Conservation (phyloP, 2,888 invertebrate species). For the Ochlodes sylvanus region DNA sequence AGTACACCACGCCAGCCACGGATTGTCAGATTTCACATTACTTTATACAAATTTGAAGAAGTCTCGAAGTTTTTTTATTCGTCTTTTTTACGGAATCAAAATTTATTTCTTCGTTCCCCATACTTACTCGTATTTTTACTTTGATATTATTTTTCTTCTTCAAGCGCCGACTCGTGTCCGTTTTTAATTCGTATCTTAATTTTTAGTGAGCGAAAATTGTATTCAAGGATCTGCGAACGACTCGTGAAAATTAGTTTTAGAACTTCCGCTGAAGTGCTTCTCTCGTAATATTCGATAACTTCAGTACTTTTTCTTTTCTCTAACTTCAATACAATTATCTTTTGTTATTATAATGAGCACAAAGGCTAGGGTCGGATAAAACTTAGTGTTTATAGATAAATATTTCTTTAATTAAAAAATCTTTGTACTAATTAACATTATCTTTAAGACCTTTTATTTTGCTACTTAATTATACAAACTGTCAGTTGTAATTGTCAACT, state of each 20-base stretch:
- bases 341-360: not conserved
- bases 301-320: conserved; percentile 3
- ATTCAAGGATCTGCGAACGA: conserved; percentile 14
- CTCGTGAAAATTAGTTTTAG: conserved; percentile 20
- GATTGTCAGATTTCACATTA: too few relatives aligned
- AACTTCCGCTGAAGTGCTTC: conserved; percentile 1
- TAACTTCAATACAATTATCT: not conserved
- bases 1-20: too few relatives aligned
- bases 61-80: too few relatives aligned
- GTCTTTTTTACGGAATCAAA: too few relatives aligned
- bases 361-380: not conserved
- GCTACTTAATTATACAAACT: too few relatives aligned
- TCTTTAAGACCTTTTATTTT: too few relatives aligned
- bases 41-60: too few relatives aligned
- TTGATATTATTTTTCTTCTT: not conserved
- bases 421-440: too few relatives aligned
- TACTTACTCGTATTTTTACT: not conserved
- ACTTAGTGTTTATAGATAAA: too few relatives aligned
- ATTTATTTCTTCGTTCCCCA: not conserved
- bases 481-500: too few relatives aligned
- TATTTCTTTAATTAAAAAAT: too few relatives aligned
- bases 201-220: conserved; percentile 3
- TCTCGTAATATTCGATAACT: conserved; percentile 1
- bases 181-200: not conserved
- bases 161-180: not conserved